Base-by-base conservation (phyloP, 2,888 invertebrate genomes). In the Sipha maydis region DNA sequence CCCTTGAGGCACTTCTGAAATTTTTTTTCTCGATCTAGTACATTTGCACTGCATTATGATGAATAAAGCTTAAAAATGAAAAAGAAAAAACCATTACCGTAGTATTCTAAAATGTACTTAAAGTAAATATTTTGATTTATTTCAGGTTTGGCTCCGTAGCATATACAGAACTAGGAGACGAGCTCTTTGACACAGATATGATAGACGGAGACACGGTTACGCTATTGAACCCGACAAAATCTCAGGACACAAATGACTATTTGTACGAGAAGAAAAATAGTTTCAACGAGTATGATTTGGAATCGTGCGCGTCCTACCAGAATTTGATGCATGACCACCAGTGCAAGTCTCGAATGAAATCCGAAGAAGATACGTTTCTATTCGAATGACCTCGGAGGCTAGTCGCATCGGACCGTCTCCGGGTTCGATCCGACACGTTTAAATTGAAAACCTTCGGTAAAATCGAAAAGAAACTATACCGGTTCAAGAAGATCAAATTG, bases 161-260 rank as follows among this genome's bases (percentile, higher is more conserved):
- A 28, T 88, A 88, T 28, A 75, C 88, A 21, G 88, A 88, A 54
- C 73, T 88, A 9, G 88, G 88, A n/a, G 80, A 88, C n/a, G 88
- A 85, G 48, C 75, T 80, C 17, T 88, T 88, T 61, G 88, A 88
- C 41, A 11, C 61, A 9, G 88, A 88, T 31, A 41, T 75, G 73
- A 67, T 88, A 21, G 88, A 88, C 41, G 82, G 80, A 2, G 88
- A 88, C 61, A 48, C 80, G 2, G 80, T 88, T 31, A 88, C 88
- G 38, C 41, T 88, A 56, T 48, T 88, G 41, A 88, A 80, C 61
- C 88, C 88, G 41, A 88, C 88, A 8, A 73, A 56, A 61, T 73
- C 71, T 0, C 61, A 21, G 5, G 78, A 86, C 28, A 25, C 77
- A 0, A 28, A 21, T 17, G 85, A 69, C n/a, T 77, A 69, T n/a